Conservation (phyloP, 1,140 invertebrate genomes). For the Leptopilina boulardi region DNA sequence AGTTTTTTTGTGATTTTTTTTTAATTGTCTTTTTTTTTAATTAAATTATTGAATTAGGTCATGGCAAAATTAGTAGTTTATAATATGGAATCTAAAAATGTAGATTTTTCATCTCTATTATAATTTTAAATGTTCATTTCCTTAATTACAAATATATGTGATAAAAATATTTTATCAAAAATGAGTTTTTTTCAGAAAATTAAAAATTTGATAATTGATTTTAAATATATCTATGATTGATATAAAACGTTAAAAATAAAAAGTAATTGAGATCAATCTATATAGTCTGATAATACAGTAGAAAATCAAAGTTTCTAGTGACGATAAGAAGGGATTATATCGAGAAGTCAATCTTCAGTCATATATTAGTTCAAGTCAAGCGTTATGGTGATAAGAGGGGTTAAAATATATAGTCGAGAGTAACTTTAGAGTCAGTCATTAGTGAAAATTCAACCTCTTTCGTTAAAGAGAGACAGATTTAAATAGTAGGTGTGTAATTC, state of each 20-base stretch:
- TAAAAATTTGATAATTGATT: neutral
- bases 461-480: neutral
- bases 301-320: neutral
- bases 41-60: no score
- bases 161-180: no score
- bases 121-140: no score
- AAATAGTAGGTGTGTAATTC: no score
- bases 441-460: slow-evolving; percentile 11
- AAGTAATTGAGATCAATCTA: neutral
- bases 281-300: neutral
- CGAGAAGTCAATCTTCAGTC: neutral
- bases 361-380: slow-evolving; percentile 17
- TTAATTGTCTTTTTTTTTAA: no score
- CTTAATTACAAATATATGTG: no score
- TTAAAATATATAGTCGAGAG: neutral
- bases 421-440: neutral
- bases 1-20: no score
- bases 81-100: no score
- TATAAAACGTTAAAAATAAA: neutral
- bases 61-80: no score
- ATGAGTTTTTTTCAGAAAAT: no score
- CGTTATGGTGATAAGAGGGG: neutral
- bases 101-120: no score
- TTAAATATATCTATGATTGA: neutral
- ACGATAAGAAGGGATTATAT: neutral